phyloP scores from a whole-genome alignment of 2,888 invertebrate genomes.

The Habroteleia sp. region DNA sequence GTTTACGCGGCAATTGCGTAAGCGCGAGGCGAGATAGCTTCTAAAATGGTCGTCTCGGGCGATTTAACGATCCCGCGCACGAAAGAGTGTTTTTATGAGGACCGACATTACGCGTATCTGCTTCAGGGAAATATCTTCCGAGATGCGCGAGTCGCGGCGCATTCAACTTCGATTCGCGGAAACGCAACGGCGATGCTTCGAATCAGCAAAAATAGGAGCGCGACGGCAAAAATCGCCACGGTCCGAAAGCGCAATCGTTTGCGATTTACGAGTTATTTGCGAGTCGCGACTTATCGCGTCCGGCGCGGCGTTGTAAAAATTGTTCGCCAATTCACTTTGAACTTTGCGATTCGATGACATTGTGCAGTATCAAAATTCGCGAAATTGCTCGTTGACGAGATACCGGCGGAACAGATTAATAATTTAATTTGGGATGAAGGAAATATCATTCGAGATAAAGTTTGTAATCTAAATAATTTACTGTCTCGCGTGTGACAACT shows the following conservation, averaged over 20 bases:
- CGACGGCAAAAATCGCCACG: constrained; percentile 30
- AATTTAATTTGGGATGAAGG: too few species aligned
- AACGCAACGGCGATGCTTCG: constrained; percentile 16
- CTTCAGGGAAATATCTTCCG: constrained; percentile 36
- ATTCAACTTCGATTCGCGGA: constrained; percentile 50
- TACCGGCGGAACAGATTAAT: too few species aligned
- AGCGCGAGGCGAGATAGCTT: constrained; percentile 65
- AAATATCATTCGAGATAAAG: too few species aligned
- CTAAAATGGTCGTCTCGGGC: constrained; percentile 68
- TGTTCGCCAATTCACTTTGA: constrained; percentile 6
- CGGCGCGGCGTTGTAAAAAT: constrained; percentile 19
- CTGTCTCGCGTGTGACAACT: too few species aligned
- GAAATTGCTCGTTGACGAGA: too few species aligned
- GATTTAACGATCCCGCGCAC: constrained; percentile 69
- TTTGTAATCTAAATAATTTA: too few species aligned
- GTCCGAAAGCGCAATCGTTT: constrained; percentile 24
- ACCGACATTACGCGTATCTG: constrained; percentile 65
- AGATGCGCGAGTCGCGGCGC: constrained; percentile 43
- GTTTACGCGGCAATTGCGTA: constrained; percentile 63
- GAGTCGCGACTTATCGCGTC: constrained; percentile 31
- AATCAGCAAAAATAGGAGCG: constrained; percentile 42
- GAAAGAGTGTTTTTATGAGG: constrained; percentile 64
- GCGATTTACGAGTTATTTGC: constrained; percentile 37
- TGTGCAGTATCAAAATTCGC: too few species aligned
- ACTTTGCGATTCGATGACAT: too few species aligned